A percentile compares a stretch with the other conserved stretches of the same genome.
Evolutionary conservation across 2,888 invertebrate species (phyloP).

Genomic region (Cantharis rustica): DNA sequence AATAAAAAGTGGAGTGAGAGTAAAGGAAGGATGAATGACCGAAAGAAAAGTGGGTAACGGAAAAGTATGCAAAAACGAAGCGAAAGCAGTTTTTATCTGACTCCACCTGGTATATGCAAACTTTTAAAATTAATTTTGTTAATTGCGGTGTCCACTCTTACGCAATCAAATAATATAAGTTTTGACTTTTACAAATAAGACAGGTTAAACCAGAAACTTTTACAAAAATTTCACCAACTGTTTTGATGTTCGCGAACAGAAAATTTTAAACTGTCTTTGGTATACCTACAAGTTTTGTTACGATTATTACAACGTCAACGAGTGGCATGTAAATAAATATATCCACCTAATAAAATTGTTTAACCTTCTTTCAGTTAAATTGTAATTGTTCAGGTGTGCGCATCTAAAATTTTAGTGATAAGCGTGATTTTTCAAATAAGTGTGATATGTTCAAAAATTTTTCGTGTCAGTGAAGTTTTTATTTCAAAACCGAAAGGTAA

Average conservation of each 20-base stretch:
- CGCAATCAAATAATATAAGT: background rate
- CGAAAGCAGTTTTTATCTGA: background rate
- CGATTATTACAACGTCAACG: background rate
- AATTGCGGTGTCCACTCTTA: background rate
- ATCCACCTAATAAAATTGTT: background rate
- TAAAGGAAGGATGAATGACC: background rate
- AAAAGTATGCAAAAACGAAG: background rate
- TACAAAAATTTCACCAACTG: background rate
- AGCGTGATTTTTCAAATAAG: background rate
- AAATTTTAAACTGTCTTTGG: background rate
- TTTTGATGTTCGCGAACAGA: background rate
- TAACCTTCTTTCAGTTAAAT: background rate
- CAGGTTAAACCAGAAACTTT: background rate
- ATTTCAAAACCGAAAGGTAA: background rate
- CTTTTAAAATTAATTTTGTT: background rate
- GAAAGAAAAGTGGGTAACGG: too few relatives aligned
- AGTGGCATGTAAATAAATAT: background rate
- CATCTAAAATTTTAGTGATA: background rate
- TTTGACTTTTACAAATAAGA: background rate
- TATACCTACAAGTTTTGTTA: background rate
- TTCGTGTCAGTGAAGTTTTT: background rate
- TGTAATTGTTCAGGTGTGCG: background rate
- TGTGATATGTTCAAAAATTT: background rate
- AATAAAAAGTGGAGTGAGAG: background rate
- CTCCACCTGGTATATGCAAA: background rate